Percentiles rank a stretch among this genome's conserved stretches.
Evolutionary conservation across 2,797 vertebrate species (phyloP).

Genomic region (Molossus alvarezi): DNA sequence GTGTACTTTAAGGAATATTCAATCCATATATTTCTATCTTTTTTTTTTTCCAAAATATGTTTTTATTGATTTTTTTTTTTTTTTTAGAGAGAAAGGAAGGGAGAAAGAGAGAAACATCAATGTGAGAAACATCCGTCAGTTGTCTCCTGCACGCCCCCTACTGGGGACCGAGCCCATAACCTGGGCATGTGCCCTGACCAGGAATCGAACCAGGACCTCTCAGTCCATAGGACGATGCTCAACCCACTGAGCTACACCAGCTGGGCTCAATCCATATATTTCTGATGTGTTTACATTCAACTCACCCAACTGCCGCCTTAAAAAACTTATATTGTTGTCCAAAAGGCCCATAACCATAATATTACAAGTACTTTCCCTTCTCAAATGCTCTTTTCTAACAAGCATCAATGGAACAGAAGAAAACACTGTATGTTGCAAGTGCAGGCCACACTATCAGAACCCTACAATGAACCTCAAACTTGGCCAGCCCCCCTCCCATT

Average conservation of each 20-base stretch:
- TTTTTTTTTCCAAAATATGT: too few species aligned
- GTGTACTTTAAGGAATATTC: constrained; percentile 59
- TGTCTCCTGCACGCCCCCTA: too few species aligned
- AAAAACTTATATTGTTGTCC: constrained; percentile 33
- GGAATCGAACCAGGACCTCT: too few species aligned
- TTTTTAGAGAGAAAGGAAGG: too few species aligned
- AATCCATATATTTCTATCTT: background rate
- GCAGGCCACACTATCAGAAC: background rate
- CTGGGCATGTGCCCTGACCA: too few species aligned
- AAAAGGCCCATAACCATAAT: background rate
- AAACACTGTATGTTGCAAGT: background rate
- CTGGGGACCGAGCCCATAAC: too few species aligned
- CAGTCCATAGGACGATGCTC: too few species aligned
- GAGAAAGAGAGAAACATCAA: too few species aligned
- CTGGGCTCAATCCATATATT: background rate
- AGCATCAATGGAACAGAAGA: background rate
- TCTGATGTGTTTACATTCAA: constrained; percentile 26
- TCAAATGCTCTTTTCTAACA: background rate
- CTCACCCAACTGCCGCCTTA: background rate
- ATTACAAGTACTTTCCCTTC: constrained; percentile 12
- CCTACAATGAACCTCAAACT: background rate
- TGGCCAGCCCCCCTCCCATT: too few species aligned
- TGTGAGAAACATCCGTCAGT: too few species aligned
- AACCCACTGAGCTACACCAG: too few species aligned
- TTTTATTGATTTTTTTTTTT: too few species aligned